These are phyloP conservation scores for Plagodis pulveraria DNA, from an alignment of 2,888 invertebrate genomes.

Conservation along the genomic window DNA sequence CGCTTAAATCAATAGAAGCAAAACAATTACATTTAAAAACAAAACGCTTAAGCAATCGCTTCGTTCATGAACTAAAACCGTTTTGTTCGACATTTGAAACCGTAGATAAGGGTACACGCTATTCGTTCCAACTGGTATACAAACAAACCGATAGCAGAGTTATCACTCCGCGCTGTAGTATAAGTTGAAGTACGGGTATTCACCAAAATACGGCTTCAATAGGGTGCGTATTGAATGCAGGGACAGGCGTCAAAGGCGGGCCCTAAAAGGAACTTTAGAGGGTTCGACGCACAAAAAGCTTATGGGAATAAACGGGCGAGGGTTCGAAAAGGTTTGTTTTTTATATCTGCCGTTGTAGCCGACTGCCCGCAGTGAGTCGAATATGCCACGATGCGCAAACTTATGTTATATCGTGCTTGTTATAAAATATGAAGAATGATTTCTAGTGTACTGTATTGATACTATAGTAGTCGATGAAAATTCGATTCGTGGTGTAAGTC, in stretches of 20 bases:
- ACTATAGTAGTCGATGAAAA: not conserved
- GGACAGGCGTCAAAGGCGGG: conserved; percentile 44
- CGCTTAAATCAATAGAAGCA: not conserved
- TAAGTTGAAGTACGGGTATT: conserved; percentile 35
- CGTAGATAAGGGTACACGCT: conserved; percentile 45
- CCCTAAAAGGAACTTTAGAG: conserved; percentile 56
- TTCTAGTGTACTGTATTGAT: not conserved
- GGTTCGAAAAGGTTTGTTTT: conserved; percentile 68
- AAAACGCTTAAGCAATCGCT: not conserved
- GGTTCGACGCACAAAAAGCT: conserved; percentile 64
- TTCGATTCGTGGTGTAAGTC: no score
- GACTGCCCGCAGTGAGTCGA: conserved; percentile 30
- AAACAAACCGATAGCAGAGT: conserved; percentile 45
- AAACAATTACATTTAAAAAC: not conserved
- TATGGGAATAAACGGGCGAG: conserved; percentile 59
- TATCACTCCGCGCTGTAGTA: conserved; percentile 25
- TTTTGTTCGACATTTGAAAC: conserved; percentile 41
- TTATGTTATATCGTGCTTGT: conserved; percentile 9
- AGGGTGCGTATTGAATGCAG: conserved; percentile 59
- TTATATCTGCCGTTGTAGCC: conserved; percentile 55
- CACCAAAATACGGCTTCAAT: conserved; percentile 53
- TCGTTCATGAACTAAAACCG: conserved; percentile 25
- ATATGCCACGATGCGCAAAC: conserved; percentile 1
- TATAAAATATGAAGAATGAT: conserved; percentile 10
- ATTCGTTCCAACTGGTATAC: conserved; percentile 45